phyloP scores from a whole-genome alignment of 2,797 vertebrate genomes.

The Galago senegalensis region DNA sequence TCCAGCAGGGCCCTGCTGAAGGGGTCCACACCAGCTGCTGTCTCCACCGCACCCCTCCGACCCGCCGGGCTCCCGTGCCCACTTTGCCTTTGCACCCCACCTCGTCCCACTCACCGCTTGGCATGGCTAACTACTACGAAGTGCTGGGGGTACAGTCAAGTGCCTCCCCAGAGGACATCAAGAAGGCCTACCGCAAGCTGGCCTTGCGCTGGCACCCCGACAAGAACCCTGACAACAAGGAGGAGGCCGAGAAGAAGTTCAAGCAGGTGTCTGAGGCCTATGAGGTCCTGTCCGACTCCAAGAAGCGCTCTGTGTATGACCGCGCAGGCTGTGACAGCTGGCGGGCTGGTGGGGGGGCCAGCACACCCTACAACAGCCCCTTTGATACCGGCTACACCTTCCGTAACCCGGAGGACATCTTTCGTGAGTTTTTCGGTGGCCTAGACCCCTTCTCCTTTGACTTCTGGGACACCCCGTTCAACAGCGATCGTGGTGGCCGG shows the following conservation, averaged over 20 bases:
- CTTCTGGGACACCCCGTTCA: slow-evolving; percentile 86
- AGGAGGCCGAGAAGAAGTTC: slow-evolving; percentile 95
- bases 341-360: slow-evolving; percentile 17
- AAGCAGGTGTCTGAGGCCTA: slow-evolving; percentile 96
- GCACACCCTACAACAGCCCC: neutral
- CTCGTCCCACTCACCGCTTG: too few species aligned
- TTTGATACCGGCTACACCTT: slow-evolving; percentile 91
- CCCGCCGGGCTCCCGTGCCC: neutral
- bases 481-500: neutral
- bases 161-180: slow-evolving; percentile 92
- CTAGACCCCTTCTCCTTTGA: slow-evolving; percentile 91
- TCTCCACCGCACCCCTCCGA: neutral
- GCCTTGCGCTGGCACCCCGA: slow-evolving; percentile 97
- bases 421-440: slow-evolving; percentile 92
- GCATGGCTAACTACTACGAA: slow-evolving; percentile 91
- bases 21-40: neutral
- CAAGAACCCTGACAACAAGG: slow-evolving; percentile 95
- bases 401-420: slow-evolving; percentile 93
- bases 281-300: slow-evolving; percentile 93
- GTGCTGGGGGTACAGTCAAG: slow-evolving; percentile 91
- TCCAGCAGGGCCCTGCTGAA: slow-evolving; percentile 1
- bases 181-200: slow-evolving; percentile 95
- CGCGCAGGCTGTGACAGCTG: slow-evolving; percentile 71
- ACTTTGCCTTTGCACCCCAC: neutral
- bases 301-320: slow-evolving; percentile 82